Evolutionary conservation across 1,140 invertebrate genomes (phyloP).

Genomic region (Brachionus asplanchnoidis): DNA sequence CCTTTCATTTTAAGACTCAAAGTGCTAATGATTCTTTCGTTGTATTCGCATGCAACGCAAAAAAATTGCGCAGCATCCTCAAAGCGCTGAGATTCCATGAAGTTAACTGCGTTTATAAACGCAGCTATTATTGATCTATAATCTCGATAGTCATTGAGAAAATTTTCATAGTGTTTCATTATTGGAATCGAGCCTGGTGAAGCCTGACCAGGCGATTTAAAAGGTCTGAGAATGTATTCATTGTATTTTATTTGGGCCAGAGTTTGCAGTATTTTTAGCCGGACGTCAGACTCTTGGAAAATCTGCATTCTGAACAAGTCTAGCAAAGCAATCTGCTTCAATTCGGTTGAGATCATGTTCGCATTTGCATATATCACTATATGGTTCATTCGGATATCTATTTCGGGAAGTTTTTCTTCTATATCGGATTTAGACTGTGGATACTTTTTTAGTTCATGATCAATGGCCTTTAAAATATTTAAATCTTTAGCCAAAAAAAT

Average conservation of each 20-base stretch:
- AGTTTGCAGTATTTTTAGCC: slow-evolving; percentile 26
- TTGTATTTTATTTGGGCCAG: slow-evolving; percentile 28
- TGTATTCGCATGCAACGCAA: slow-evolving; percentile 41
- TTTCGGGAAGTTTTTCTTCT: neutral
- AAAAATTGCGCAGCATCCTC: slow-evolving; percentile 33
- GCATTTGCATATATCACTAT: slow-evolving; percentile 19
- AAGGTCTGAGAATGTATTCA: slow-evolving; percentile 6
- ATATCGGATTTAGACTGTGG: neutral
- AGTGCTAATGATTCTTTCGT: neutral
- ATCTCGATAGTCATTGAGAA: slow-evolving; percentile 25
- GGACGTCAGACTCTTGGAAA: neutral
- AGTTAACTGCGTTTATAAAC: slow-evolving; percentile 35
- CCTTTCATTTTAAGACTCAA: neutral
- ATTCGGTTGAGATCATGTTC: neutral
- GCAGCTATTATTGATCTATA: slow-evolving; percentile 40
- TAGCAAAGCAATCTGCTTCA: neutral
- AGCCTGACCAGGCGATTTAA: neutral
- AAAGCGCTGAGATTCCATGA: slow-evolving; percentile 14
- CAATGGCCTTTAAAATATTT: neutral
- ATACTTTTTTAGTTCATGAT: slow-evolving; percentile 31
- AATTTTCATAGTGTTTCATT: slow-evolving; percentile 12
- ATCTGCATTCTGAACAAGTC: slow-evolving; percentile 37
- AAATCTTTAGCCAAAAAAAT: neutral
- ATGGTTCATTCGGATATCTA: slow-evolving; percentile 11
- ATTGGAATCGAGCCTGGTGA: neutral